A percentile compares a stretch with the other conserved stretches of the same genome.
These are phyloP conservation scores for Drosophila pectinifera DNA, from an alignment of 1,140 invertebrate species.

Conservation along the genomic window DNA sequence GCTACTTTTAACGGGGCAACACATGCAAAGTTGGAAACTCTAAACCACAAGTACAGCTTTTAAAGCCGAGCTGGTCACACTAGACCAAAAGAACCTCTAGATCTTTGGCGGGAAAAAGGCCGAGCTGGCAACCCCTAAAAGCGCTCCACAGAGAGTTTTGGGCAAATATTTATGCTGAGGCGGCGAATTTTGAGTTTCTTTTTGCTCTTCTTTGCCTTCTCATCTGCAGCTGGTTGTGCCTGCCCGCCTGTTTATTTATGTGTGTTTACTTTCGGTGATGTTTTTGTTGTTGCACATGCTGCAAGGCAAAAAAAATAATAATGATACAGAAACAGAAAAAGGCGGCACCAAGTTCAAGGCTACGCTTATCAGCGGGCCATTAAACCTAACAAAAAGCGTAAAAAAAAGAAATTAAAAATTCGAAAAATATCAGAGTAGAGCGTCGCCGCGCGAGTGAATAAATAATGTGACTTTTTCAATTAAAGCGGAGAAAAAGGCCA, in stretches of 20 bases:
- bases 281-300: conserved; percentile 38
- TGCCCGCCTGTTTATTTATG: conserved; percentile 56
- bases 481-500: conserved; percentile 38
- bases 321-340: conserved; percentile 7
- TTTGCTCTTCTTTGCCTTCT: conserved; percentile 11
- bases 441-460: conserved; percentile 29
- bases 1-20: neutral
- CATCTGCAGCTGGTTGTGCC: conserved; percentile 60
- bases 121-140: neutral
- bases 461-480: conserved; percentile 64
- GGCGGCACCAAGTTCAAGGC: conserved; percentile 71
- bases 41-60: too few relatives aligned
- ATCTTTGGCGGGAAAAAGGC: conserved; percentile 7
- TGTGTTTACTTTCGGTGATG: conserved; percentile 51
- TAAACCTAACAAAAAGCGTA: conserved; percentile 52
- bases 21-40: neutral
- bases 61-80: neutral
- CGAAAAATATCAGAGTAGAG: conserved; percentile 22
- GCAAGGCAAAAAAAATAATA: neutral
- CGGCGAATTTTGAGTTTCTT: conserved; percentile 21
- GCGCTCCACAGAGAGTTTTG: neutral
- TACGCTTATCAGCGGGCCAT: conserved; percentile 69
- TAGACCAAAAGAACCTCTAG: too few relatives aligned
- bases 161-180: conserved; percentile 58
- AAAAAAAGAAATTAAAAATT: conserved; percentile 35